phyloP scores from a whole-genome alignment of 2,113 vertebrate genomes.

The Scolopax mira region DNA sequence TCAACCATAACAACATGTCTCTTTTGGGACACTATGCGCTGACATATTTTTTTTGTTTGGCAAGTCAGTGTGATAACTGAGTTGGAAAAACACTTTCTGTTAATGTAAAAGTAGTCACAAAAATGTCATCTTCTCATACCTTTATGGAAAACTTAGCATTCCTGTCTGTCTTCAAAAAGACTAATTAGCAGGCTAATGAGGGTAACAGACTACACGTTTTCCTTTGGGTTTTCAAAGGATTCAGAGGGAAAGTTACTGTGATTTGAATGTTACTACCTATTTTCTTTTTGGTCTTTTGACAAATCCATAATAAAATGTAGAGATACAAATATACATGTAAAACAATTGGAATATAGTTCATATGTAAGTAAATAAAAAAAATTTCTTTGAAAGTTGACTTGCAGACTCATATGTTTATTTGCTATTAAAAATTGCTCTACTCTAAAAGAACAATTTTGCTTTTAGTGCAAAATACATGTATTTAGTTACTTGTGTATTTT shows the following conservation, averaged over 20 bases:
- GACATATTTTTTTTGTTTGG: not conserved
- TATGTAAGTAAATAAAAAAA: not conserved
- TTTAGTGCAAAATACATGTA: not conserved
- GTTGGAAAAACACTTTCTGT: not conserved
- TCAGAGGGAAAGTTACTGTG: not conserved
- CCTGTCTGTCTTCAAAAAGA: slow-evolving; percentile 44
- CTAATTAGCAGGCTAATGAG: slow-evolving; percentile 32
- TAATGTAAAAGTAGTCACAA: not conserved
- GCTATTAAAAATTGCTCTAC: not conserved
- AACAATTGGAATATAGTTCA: not conserved
- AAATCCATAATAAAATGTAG: not conserved
- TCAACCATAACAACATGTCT: not conserved
- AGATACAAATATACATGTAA: not conserved
- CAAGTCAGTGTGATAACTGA: not conserved
- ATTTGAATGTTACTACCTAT: not conserved
- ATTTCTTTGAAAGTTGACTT: not conserved
- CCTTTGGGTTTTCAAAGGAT: not conserved
- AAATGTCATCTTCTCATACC: slow-evolving; percentile 13
- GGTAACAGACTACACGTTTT: not conserved
- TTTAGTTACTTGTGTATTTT: not conserved
- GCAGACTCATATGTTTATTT: not conserved
- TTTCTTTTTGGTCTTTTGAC: not conserved
- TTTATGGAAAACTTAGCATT: slow-evolving; percentile 39
- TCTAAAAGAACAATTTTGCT: not conserved
- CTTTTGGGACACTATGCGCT: not conserved